These are phyloP conservation scores for Emesis furor DNA, from an alignment of 2,888 invertebrate genomes.

Conservation along the genomic window DNA sequence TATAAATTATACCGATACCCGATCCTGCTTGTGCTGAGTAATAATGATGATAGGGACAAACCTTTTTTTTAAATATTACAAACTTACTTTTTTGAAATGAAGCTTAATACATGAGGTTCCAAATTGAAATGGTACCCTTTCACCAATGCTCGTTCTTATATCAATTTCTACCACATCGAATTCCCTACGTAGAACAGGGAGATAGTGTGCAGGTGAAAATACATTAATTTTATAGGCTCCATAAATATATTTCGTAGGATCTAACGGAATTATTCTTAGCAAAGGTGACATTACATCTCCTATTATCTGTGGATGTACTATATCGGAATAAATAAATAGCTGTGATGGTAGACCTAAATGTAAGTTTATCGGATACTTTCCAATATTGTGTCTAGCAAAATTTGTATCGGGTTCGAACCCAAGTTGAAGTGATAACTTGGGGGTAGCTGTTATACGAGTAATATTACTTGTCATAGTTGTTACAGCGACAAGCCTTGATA, in stretches of 20 bases:
- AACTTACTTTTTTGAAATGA: conserved; percentile 70
- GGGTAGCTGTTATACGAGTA: not conserved
- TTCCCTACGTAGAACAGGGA: conserved; percentile 75
- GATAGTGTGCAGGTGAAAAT: conserved; percentile 72
- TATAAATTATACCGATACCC: not conserved
- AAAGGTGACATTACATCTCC: conserved; percentile 71
- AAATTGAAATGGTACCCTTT: conserved; percentile 75
- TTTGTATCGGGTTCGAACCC: conserved; percentile 32
- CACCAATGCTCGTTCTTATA: conserved; percentile 76
- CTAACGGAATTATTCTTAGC: conserved; percentile 69
- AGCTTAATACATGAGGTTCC: conserved; percentile 75
- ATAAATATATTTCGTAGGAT: conserved; percentile 67
- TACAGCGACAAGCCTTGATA: conserved; percentile 31
- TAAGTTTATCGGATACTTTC: conserved; percentile 43
- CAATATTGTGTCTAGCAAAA: not conserved
- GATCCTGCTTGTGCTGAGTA: conserved; percentile 64
- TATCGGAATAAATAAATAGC: conserved; percentile 57
- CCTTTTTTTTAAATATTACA: conserved; percentile 38
- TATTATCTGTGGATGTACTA: conserved; percentile 53
- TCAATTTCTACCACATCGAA: conserved; percentile 77
- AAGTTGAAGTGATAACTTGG: conserved; percentile 9
- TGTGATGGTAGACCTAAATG: conserved; percentile 67
- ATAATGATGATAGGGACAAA: conserved; percentile 72
- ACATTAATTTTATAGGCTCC: conserved; percentile 73
- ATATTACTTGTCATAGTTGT: conserved; percentile 1